phyloP scores from a whole-genome alignment of 2,113 vertebrate genomes.

The Gymnarchus niloticus region DNA sequence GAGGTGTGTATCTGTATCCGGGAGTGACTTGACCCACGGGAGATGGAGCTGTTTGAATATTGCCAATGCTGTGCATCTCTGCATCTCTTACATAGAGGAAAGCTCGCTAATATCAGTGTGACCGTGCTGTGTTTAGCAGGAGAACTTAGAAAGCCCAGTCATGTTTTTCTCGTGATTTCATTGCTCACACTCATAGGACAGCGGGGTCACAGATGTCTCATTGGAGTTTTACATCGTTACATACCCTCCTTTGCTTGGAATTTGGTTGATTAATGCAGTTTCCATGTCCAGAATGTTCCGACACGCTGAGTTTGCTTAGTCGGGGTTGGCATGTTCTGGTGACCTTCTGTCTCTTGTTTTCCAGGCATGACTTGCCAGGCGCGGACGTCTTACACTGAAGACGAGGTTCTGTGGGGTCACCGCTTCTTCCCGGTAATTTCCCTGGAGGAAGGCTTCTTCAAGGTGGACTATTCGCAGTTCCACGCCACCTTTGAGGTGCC shows the following conservation, averaged over 20 bases:
- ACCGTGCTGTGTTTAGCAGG: background rate
- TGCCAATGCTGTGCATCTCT: background rate
- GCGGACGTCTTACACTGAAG: slow-evolving; percentile 94
- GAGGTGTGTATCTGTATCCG: too few species aligned
- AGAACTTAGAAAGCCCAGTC: background rate
- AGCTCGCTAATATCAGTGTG: background rate
- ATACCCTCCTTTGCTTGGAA: background rate
- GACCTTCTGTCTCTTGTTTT: slow-evolving; percentile 4
- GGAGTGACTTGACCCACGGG: too few species aligned
- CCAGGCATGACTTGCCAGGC: slow-evolving; percentile 98
- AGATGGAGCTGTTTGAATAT: background rate
- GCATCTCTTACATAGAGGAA: background rate
- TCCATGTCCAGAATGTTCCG: background rate
- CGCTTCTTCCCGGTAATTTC: slow-evolving; percentile 97
- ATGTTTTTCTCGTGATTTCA: background rate
- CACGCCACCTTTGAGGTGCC: slow-evolving; percentile 96
- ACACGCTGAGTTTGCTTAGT: background rate
- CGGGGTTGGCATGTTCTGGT: background rate
- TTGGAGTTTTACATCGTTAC: background rate
- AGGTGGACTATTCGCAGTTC: slow-evolving; percentile 99
- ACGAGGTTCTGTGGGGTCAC: slow-evolving; percentile 97
- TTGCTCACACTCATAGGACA: background rate
- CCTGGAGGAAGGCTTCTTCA: slow-evolving; percentile 97
- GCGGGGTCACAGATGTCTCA: background rate
- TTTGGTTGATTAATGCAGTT: background rate